Conservation (phyloP, 2,113 vertebrate genomes). For the Procavia capensis region DNA sequence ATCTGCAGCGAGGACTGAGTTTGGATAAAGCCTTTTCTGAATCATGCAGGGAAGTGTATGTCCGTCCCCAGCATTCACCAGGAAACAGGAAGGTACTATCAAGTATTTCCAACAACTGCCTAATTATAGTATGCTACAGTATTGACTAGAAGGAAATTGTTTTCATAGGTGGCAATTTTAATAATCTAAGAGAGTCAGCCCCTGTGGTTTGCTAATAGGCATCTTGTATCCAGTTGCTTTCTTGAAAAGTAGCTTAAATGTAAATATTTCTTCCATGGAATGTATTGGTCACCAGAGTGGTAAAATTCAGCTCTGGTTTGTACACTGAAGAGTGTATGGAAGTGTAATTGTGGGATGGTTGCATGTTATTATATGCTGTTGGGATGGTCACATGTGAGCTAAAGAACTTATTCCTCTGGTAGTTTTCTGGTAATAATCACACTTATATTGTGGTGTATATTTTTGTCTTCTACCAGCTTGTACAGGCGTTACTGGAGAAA, state of each 20-base stretch:
- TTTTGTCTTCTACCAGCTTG: constrained; percentile 86
- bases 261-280: constrained; percentile 38
- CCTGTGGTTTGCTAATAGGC: background rate
- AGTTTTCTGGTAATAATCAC: background rate
- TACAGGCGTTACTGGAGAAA: constrained; percentile 90
- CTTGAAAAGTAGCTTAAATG: background rate
- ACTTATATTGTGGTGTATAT: background rate
- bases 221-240: background rate
- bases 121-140: background rate
- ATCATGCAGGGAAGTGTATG: constrained; percentile 93
- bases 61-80: constrained; percentile 89
- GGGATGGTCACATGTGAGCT: background rate
- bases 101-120: background rate
- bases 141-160: background rate
- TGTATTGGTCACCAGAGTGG: background rate
- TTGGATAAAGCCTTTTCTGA: constrained; percentile 92
- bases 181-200: background rate
- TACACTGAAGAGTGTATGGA: background rate
- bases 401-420: background rate
- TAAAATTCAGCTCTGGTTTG: constrained; percentile 1
- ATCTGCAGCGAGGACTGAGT: constrained; percentile 93
- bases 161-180: background rate
- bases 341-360: background rate
- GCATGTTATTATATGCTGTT: background rate
- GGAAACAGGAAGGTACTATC: constrained; percentile 90